Base-by-base conservation (phyloP, 2,797 vertebrate genomes). In the Prunella strophiata region DNA sequence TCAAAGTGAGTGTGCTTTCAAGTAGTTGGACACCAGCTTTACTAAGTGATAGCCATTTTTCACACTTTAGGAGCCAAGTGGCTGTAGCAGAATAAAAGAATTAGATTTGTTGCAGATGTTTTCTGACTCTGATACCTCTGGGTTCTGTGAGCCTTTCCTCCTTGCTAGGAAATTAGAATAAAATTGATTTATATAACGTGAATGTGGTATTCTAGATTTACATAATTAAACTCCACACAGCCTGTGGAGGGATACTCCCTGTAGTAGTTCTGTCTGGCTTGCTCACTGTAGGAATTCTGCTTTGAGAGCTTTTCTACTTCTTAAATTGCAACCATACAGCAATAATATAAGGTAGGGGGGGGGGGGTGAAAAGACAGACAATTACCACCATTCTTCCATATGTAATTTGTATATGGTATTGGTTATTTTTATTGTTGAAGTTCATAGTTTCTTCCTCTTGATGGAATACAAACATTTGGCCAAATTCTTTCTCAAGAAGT, bases 61-160 rank as follows among this genome's bases (percentile, higher is more conserved):
- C 88, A 93, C 90, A 91, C 93, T 88, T 91, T 14, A 68, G 48
- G 92, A 90, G 88, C 85, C 92, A 95, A 96, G 80, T 59, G 91
- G 36, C 89, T 85, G 55, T 6, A 70, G 70, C 30, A 63, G 79
- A 94, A 85, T 22, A n/a, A 81, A 88, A 92, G 50, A 84, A 78
- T 91, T 58, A 14, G 32, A 94, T 94, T 94, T 87, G 76, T 88
- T 96, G 88, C 94, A 96, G 96, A 95, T 96, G 89, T 94, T 92
- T 94, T 42, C 45, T 86, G 30, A 27, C 54, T 84, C 70, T 16
- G 50, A 50, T 91, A 65, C 57, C 83, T 75, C 62, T 59, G 59
- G 12, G 26, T 66, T 95, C 89, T 57, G 15, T 50, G 57, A 88
- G 57, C 36, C 26, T 50, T 89, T 93, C 47, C 71, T 77, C 45